These are phyloP conservation scores for Choristoneura fumiferana DNA, from an alignment of 1,140 invertebrate genomes.

Conservation along the genomic window DNA sequence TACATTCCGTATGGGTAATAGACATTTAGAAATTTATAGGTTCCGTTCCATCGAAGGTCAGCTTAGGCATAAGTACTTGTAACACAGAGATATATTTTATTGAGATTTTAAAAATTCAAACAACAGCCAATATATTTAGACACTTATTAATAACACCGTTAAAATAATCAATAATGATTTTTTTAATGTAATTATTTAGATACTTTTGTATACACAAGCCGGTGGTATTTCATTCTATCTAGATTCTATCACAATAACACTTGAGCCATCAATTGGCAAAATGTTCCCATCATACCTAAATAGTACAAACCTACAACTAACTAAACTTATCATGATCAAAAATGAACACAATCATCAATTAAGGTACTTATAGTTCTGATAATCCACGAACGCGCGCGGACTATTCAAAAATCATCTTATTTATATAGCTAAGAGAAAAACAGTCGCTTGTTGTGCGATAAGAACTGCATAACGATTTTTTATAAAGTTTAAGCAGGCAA, in stretches of 20 bases:
- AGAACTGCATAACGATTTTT: neutral
- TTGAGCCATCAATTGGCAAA: neutral
- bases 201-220: neutral
- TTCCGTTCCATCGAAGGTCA: neutral
- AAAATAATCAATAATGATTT: neutral
- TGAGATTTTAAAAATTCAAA: constrained; percentile 1
- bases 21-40: constrained; percentile 9
- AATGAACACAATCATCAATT: constrained; percentile 18
- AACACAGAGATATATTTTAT: neutral
- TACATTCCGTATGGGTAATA: neutral
- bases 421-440: too few relatives aligned
- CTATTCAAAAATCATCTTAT: too few relatives aligned
- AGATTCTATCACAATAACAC: constrained; percentile 5
- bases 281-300: neutral
- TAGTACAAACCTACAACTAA: neutral
- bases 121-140: constrained; percentile 6
- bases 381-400: neutral
- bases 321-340: constrained; percentile 12
- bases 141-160: neutral
- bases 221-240: constrained; percentile 4
- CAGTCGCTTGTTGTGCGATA: neutral
- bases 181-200: too few relatives aligned
- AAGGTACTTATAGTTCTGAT: constrained; percentile 2
- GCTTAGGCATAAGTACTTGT: neutral
- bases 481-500: constrained; percentile 77